Conservation (phyloP, 2,797 vertebrate genomes). For the Xenopus petersii region DNA sequence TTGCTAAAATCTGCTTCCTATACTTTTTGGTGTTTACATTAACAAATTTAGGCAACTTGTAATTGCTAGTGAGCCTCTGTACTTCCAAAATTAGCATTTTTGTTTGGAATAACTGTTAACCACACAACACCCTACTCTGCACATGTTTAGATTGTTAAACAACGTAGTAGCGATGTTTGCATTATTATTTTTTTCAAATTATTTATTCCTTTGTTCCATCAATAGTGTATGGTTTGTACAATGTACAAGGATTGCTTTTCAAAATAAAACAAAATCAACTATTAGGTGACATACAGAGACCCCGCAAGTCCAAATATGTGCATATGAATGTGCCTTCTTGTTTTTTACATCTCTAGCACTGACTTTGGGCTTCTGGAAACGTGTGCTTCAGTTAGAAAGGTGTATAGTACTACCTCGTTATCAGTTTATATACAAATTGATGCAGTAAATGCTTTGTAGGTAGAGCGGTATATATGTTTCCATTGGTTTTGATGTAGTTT, state of each 20-base stretch:
- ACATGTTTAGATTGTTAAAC: neutral
- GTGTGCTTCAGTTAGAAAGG: no score
- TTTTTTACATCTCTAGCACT: no score
- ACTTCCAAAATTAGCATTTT: neutral
- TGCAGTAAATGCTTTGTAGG: no score
- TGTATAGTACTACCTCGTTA: no score
- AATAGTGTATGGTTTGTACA: constrained; percentile 95
- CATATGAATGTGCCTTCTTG: no score
- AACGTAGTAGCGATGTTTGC: neutral
- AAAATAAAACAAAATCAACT: constrained; percentile 73
- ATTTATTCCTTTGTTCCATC: constrained; percentile 87
- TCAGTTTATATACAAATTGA: no score
- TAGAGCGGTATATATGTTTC: no score
- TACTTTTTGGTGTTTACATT: neutral
- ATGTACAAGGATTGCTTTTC: constrained; percentile 95
- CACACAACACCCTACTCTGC: neutral
- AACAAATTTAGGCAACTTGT: neutral
- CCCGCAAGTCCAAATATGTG: no score
- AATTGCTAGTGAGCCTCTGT: neutral
- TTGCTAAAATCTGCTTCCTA: neutral
- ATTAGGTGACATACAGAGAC: neutral
- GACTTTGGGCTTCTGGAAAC: no score
- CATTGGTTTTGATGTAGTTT: no score
- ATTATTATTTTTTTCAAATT: constrained; percentile 74
- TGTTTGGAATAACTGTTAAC: neutral